Base-by-base conservation (phyloP, 1,140 invertebrate genomes). In the Amyelois transitella region DNA sequence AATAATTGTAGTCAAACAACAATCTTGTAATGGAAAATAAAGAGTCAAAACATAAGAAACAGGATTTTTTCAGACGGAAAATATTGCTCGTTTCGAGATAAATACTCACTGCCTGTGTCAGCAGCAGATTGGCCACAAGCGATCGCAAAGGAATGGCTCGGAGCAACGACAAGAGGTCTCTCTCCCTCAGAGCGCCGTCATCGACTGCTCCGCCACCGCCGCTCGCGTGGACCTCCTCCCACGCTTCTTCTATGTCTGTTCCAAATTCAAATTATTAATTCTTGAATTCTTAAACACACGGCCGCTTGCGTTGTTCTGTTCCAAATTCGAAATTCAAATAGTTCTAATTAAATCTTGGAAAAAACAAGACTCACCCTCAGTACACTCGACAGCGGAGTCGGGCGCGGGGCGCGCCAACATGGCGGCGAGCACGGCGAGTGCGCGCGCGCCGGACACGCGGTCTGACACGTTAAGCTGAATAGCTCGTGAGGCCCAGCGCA, bases 141-240 rank as follows among this genome's bases (percentile, higher is more conserved):
- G 72, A 60, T 0, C 68, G 52, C 14, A 84, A 58, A 1, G 81
- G 80, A 22, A 85, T 47, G 0, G 64, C 65, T 0, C 44, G 17
- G 1, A 83, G 50, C 43, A 85, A 20, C 0, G 72, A 66, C 8
- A 84, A 47, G 2, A 83, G 53, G 50, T 86, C 83, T 0, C 72
- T 58, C 65, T 86, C 83, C 0, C 83, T 64, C 18, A 85, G 57
- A 6, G 61, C 55, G 2, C 80, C 81, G 18, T 77, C 74, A 21
- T 69, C 71, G 18, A 83, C 83, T 1, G 72, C 81, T 0, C 75
- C 72, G 0, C 72, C 70, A 7, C 60, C 68, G 0, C 81, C 82
- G 5, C 55, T 60, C 5, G 43, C 58, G 53, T 76, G 77, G 6
- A 86, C 55, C 56, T 84, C 81, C 44, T 86, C 83, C 81, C 81